These are phyloP conservation scores for Cotesia glomerata DNA, from an alignment of 1,140 invertebrate species.

Conservation along the genomic window DNA sequence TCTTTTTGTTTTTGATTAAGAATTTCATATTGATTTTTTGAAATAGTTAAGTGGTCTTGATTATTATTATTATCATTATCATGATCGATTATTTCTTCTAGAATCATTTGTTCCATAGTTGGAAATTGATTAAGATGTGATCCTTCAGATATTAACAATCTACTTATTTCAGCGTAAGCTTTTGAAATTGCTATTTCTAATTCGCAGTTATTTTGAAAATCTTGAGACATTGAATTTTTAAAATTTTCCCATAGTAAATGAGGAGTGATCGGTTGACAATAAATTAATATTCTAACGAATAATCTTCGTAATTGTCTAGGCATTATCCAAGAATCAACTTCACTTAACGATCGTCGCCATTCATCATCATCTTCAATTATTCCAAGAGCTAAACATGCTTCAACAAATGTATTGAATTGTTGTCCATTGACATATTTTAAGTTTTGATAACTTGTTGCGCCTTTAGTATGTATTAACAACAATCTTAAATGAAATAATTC, in stretches of 20 bases:
- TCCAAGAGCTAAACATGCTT: slow-evolving; percentile 27
- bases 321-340: not conserved
- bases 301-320: slow-evolving; percentile 4
- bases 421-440: not conserved
- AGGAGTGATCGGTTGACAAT: not conserved
- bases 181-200: not conserved
- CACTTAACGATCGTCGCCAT: slow-evolving; percentile 16
- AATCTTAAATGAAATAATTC: no score
- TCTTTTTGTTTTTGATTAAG: not conserved
- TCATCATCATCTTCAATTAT: slow-evolving; percentile 32
- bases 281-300: slow-evolving; percentile 5
- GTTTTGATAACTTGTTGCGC: slow-evolving; percentile 24
- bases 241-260: not conserved
- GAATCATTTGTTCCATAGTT: not conserved
- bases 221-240: not conserved
- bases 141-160: not conserved
- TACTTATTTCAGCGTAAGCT: not conserved
- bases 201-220: not conserved
- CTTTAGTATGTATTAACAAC: not conserved
- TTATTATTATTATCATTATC: not conserved
- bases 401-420: slow-evolving; percentile 19
- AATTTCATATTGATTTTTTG: not conserved
- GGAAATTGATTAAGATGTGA: not conserved
- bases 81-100: not conserved
- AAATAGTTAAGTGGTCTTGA: not conserved